Conservation (phyloP, 2,797 vertebrate species). For the Scarus forsteni region DNA sequence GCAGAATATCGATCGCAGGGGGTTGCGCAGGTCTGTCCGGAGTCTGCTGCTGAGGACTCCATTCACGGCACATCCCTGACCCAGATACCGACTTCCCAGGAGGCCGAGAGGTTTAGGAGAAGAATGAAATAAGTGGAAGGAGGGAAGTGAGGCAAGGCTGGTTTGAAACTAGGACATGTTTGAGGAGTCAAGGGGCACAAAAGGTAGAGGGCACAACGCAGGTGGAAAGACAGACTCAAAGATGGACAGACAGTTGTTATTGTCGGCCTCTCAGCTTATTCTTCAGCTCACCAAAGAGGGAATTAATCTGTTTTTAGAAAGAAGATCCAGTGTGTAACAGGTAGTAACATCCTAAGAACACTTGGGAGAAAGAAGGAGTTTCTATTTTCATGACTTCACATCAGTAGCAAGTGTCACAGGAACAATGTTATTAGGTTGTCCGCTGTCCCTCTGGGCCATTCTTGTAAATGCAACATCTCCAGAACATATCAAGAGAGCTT, state of each 20-base stretch:
- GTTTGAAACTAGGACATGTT: slow-evolving; percentile 77
- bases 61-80: slow-evolving; percentile 81
- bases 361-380: too few species aligned
- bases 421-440: too few species aligned
- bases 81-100: slow-evolving; percentile 80
- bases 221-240: slow-evolving; percentile 41
- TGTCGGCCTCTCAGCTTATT: slow-evolving; percentile 12
- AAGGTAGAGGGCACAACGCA: slow-evolving; percentile 49
- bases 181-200: slow-evolving; percentile 67
- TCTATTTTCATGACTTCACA: too few species aligned
- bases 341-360: slow-evolving; percentile 1
- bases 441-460: too few species aligned
- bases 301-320: not conserved
- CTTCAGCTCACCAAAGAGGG: not conserved
- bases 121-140: slow-evolving; percentile 71
- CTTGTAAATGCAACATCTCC: too few species aligned
- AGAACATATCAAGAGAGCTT: too few species aligned
- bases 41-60: slow-evolving; percentile 68
- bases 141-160: slow-evolving; percentile 57
- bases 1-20: slow-evolving; percentile 66
- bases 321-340: slow-evolving; percentile 6
- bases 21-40: slow-evolving; percentile 57
- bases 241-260: slow-evolving; percentile 19
- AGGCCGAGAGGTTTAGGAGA: slow-evolving; percentile 64
- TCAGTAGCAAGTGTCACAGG: too few species aligned